Evolutionary conservation across 2,113 vertebrate genomes (phyloP), one percentile per base, ranked within the genome.

Genomic region (Laticauda colubrina): DNA sequence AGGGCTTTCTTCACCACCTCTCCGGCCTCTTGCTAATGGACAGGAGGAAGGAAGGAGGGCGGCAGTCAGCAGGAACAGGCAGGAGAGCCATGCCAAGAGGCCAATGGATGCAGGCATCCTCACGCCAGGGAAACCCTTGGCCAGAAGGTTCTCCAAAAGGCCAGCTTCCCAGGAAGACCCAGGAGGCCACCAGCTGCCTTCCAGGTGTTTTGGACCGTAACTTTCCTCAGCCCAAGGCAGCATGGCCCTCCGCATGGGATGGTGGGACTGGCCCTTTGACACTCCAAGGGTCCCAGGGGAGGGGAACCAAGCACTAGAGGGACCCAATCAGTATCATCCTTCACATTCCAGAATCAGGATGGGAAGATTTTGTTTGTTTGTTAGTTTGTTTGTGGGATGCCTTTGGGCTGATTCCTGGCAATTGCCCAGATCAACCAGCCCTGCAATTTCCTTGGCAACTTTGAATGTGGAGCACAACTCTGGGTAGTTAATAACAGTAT

Each of bases 1-100:
- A 98, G 95, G 29, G 97, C 98, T 94, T 98, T 98, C 95, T 96
- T 98, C 91, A 98, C 96, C 34, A 98, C 95, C 88, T 98, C 97
- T 26, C 96, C 96, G 0, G 96, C 59, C 11, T 95, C 89, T 88
- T 97, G 95, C 98, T 98, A 86, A 29, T 2, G 29, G 20, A 91
- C 93, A 69, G 75, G 11, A 53, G 94, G 89, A 91, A 18, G 87
- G 94, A 94, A 89, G 57, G 39, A 4, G 8, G 5, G 45, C 15
- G 75, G 45, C 88, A 88, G 75, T 64, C 85, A 94, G 87, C 5
- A 90, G 92, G 59, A 89, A 1, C 39, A 10, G 55, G 2, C 11
- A 3, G 21, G 90, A 89, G 51, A 4, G n/a, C 34, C 15, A 5
- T 21, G 61, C 34, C 51, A 6, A 7, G 10, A 24, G 4, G 23